Evolutionary conservation across 2,113 vertebrate genomes (phyloP).

Genomic region (Passerina amoena): DNA sequence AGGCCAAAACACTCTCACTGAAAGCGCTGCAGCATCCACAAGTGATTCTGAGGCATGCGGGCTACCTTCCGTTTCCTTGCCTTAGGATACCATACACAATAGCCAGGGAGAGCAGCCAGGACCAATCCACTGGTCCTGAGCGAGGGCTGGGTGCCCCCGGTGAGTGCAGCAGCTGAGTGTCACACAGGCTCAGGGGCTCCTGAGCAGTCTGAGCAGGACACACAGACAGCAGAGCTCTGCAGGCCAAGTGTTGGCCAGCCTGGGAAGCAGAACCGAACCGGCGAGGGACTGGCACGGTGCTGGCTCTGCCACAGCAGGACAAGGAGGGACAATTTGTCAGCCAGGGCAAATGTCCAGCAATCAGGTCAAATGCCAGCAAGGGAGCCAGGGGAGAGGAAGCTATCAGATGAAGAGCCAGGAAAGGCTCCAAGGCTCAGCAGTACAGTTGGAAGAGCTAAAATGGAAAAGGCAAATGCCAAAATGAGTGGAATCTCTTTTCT

Average conservation of each 20-base stretch:
- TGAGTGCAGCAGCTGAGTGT: fast-evolving
- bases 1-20: neutral
- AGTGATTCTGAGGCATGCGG: neutral
- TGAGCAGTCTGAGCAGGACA: neutral
- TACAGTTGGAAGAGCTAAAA: slow-evolving; percentile 17
- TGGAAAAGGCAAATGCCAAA: slow-evolving; percentile 21
- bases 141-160: fast-evolving
- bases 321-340: neutral
- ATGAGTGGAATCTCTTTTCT: neutral
- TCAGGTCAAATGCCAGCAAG: slow-evolving; percentile 4
- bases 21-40: neutral
- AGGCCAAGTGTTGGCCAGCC: neutral
- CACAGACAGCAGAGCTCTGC: neutral
- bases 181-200: neutral
- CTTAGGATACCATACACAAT: fast-evolving
- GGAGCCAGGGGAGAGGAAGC: neutral
- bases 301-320: neutral
- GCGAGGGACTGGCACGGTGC: fast-evolving
- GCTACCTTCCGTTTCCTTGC: neutral
- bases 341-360: slow-evolving; percentile 29
- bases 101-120: neutral
- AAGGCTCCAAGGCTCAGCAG: slow-evolving; percentile 1
- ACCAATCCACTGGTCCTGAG: neutral
- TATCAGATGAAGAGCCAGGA: slow-evolving; percentile 35
- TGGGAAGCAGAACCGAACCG: neutral